Evolutionary conservation across 1,140 invertebrate species (phyloP), one percentile per base, ranked within the genome.

Genomic region (Pseudomyrmex flavicornis): DNA sequence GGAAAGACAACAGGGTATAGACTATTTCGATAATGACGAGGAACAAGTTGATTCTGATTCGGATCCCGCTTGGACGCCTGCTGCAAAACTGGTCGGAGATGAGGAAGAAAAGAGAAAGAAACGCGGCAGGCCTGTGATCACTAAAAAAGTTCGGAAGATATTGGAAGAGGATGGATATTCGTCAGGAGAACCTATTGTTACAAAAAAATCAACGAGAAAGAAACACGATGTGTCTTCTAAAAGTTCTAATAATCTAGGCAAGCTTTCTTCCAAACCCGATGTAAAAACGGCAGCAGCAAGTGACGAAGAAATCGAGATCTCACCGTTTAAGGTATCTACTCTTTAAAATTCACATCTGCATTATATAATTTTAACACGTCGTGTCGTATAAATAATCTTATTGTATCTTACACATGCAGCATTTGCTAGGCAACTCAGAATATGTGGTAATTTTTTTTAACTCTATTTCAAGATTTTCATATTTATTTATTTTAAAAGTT

Each of bases 51-150:
- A 97, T 92, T 96, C 96, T 8, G 96, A 97, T 92, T 96, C 95
- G 12, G 96, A 97, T 95, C 96, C 96, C 10, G 96, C 96, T 8
- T 97, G 96, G 96, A 96, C 96, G 20, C 96, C 96, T 7, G 95
- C 95, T 68, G 94, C 95, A 44, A 96, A 95, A 90, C 74, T 91
- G 26, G 80, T 90, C 52, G 92, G 91, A 0, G 93, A 94, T 2
- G 93, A 94, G 26, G 93, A 93, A 7, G 91, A 93, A 0, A 93
- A 93, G 44, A 91, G 91, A 56, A 93, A 93, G 54, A 94, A 94
- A 63, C 89, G 93, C 10, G 90, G 91, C 9, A 88, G 93, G 48
- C 92, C 92, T 22, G 88, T 93, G 2, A 92, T 93, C n/a, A 89
- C 86, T 3, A 94, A 93, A 86, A 91, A 90, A 46, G 89, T 88